Conservation (phyloP, 2,888 invertebrate species). For the Sarcophaga rosellei region DNA sequence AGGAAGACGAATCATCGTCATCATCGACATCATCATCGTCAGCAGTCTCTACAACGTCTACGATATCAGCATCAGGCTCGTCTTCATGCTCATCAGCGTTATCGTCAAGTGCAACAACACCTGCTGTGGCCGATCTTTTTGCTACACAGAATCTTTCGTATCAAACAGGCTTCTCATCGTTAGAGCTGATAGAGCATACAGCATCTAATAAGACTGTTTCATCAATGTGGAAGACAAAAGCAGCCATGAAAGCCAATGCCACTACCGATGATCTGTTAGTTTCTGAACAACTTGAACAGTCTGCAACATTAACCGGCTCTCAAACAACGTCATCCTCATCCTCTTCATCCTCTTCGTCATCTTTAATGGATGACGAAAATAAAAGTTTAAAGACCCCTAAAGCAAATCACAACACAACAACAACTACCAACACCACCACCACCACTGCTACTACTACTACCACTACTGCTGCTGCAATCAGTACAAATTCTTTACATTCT, state of each 20-base stretch:
- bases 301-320: conserved; percentile 37
- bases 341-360: neutral
- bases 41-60: conserved; percentile 4
- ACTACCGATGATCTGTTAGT: conserved; percentile 41
- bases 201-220: conserved; percentile 39
- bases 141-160: conserved; percentile 9
- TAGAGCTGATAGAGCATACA: conserved; percentile 34
- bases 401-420: conserved; percentile 25
- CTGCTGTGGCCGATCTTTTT: conserved; percentile 50
- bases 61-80: conserved; percentile 11
- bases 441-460: neutral
- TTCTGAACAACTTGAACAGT: conserved; percentile 32
- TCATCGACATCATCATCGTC: conserved; percentile 27
- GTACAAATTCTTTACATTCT: conserved; percentile 10
- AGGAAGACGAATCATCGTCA: conserved; percentile 11
- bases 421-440: neutral
- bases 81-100: conserved; percentile 32
- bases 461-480: neutral
- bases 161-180: conserved; percentile 30
- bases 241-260: conserved; percentile 66
- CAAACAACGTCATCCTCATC: neutral
- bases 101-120: conserved; percentile 41
- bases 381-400: conserved; percentile 47
- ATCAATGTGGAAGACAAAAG: conserved; percentile 60
- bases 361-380: conserved; percentile 6